Base-by-base conservation (phyloP, 64 coral and sea anemone species). In the Stylophora pistillata region DNA sequence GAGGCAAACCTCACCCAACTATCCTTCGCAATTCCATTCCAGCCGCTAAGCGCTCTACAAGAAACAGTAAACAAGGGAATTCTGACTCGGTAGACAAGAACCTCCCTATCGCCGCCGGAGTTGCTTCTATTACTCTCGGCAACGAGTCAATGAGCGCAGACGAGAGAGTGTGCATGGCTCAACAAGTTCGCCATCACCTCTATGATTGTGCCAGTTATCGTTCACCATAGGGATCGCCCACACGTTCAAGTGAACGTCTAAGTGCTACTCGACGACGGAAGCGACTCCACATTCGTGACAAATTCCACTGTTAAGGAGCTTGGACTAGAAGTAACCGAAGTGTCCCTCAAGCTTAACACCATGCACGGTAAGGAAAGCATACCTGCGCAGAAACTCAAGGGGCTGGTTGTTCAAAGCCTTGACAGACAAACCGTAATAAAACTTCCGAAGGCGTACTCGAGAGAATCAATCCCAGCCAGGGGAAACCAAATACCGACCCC, bases 401-500 rank as follows among this genome's bases (percentile, higher is more conserved):
- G 71, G 3, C 29, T 88, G 30, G 26, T 88, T 12, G 86, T 77
- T 30, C 54, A 88, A 54, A 10, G 25, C 1, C 66, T 74, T 18
- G n/a, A 52, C n/a, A 58, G 12, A 5, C 72, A 53, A 15, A 15
- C 16, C 31, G 6, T 20, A 10, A 33, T 76, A 30, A 2, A 3
- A 20, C 71, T 89, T 27, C 73, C 87, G 13, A 78, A 78, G 56
- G 74, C 56, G 16, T 78, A 77, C 56, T 66, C 87, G 18, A 64
- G 74, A 68, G 58, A 78, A 11, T 14, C 7, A 2, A 47, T 65
- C 20, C 58, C 87, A 4, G 29, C 73, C 0, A 52, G 14, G 30
- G 29, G 41, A 78, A 41, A 37, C 53, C 74, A 89, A 58, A 88
- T 88, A 71, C 86, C 72, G 13, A 88, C 53, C 3, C 52, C 70